phyloP scores from a whole-genome alignment of 2,113 vertebrate genomes.

The Lethenteron camtschaticum region DNA sequence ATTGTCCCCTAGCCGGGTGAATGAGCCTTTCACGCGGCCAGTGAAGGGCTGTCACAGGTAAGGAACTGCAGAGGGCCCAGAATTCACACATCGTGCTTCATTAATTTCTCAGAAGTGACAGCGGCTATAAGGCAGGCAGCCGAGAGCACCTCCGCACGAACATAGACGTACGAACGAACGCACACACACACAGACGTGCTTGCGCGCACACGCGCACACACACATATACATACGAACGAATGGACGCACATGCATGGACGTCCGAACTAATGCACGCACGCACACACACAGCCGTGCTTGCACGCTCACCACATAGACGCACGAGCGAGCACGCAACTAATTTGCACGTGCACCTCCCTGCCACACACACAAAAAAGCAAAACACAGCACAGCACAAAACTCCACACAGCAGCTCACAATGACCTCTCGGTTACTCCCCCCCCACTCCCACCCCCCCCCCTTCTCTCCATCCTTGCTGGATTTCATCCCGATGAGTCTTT shows the following conservation, averaged over 20 bases:
- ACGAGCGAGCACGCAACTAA: too few species aligned
- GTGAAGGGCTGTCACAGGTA: conserved; percentile 5
- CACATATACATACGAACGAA: neutral
- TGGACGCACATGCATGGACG: neutral
- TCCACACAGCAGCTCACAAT: too few species aligned
- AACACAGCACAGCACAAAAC: too few species aligned
- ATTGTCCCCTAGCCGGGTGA: conserved; percentile 1
- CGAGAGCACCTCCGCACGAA: neutral
- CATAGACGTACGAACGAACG: neutral
- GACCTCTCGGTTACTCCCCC: too few species aligned
- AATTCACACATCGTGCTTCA: conserved; percentile 1
- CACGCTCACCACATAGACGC: too few species aligned
- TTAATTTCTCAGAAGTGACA: neutral
- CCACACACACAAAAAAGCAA: too few species aligned
- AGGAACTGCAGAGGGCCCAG: neutral
- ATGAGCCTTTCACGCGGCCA: conserved; percentile 3
- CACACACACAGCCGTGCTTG: neutral
- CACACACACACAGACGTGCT: neutral
- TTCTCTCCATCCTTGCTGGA: too few species aligned
- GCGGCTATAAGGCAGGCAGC: neutral
- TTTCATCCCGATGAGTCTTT: too few species aligned
- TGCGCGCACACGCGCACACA: neutral
- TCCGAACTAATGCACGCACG: neutral
- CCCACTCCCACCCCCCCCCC: too few species aligned
- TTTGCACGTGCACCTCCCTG: too few species aligned